Evolutionary conservation across 2,113 vertebrate genomes (phyloP), one percentile per base, ranked within the genome.

Genomic region (Pheucticus melanocephalus): DNA sequence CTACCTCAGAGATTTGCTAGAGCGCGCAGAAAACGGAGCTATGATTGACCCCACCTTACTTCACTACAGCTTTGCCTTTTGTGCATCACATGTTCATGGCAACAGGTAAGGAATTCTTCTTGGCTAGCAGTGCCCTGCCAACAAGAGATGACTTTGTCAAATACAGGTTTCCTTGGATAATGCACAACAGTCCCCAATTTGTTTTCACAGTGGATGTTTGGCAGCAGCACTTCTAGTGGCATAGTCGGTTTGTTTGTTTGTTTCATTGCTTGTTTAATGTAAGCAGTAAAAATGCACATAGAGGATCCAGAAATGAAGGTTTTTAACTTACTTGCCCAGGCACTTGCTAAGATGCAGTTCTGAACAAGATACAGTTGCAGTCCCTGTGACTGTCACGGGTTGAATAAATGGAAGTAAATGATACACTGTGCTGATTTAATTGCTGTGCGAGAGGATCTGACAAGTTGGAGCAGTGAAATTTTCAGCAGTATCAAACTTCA

Each of bases 11-110:
- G 99, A 99, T 97, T 98, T 99, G 96, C 98, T 99, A 91, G 99
- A 99, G 97, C 97, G 99, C 85, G 99, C 99, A 37, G 99, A 99
- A 98, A 99, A 99, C 2, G 99, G 99, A 77, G 99, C 99, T 95
- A 99, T 99, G 99, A 99, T 99, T 51, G 99, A 99, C 98, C 99
- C 99, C 91, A 99, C 99, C 40, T 98, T 99, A 84, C 99, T 99
- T 64, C 99, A 99, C 97, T 99, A 99, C 98, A 99, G 99, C 98
- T 99, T 99, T 82, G 99, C 99, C 97, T 99, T 99, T 97, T 99
- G 99, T 72, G 99, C 99, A 71, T 99, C 99, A 33, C 99, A 99
- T 45, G 99, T 99, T 91, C 99, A 99, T 42, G 99, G 99, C 92
- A 99, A 99, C 98, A 99, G 99, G 99, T 99, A 98, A 95, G 97